Base-by-base conservation (phyloP, 2,797 vertebrate species). In the Discoglossus pictus region DNA sequence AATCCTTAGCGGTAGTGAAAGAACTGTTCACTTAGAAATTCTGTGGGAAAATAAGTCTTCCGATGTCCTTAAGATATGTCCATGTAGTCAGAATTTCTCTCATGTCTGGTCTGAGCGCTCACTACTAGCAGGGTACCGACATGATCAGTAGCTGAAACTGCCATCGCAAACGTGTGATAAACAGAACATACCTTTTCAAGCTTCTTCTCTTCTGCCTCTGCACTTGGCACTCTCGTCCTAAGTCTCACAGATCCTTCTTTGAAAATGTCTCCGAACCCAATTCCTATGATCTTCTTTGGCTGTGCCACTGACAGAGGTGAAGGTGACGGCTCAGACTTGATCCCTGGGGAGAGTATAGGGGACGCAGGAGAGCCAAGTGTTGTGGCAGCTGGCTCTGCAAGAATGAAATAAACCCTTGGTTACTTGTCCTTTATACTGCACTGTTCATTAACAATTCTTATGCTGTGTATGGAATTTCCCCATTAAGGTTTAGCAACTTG, bases 221-320 rank as follows among this genome's bases (percentile, higher is more conserved):
- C 79, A 77, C 81, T 91, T 4, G 89, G 83, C 35, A 88, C 78
- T 62, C 93, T 92, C 8, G 80, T 80, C 59, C 84, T 94, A 46
- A 98, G 92, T 80, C 94, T 98, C 73, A 97, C 90, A 0, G 94
- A 94, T 2, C 93, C 94, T 80, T 95, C 93, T 48, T 89, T 92
- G 86, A 99, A 99, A 79, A 99, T 99, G 74, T 99, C 92, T 68
- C 97, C 96, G 43, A 96, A 99, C 2, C 96, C 97, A 13, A 98
- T 59, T 2, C 95, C 94, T 71, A 89, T 85, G 60, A 98, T 77
- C 85, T 97, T 98, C 88, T 95, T 98, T 80, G 94, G 93, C 77
- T 96, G 96, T 20, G 90, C 80, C 10, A 89, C 75, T 10, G 87
- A 85, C 55, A 87, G 82, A 51, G 61, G 21, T 44, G 35, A 17